Evolutionary conservation across 2,113 vertebrate species (phyloP).

Genomic region (Ifrita kowaldi): DNA sequence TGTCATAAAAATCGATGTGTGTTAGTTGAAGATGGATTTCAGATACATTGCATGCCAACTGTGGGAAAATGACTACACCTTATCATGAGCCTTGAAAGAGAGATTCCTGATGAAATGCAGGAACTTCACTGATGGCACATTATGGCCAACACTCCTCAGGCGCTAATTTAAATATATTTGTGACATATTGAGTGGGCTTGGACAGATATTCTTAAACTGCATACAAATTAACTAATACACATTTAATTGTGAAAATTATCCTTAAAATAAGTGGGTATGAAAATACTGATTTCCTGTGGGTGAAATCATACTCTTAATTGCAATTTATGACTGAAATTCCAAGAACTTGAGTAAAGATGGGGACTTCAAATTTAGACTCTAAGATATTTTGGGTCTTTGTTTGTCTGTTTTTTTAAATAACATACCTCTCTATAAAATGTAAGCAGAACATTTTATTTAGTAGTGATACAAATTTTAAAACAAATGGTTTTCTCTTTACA

Average conservation of each 20-base stretch:
- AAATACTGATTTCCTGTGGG: neutral
- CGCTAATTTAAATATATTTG: neutral
- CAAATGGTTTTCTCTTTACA: neutral
- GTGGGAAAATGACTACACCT: neutral
- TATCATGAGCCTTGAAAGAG: neutral
- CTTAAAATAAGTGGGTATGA: neutral
- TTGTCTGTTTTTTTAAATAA: neutral
- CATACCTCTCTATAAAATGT: neutral
- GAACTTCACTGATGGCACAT: neutral
- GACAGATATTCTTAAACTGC: neutral
- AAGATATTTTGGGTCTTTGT: neutral
- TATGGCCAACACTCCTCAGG: neutral
- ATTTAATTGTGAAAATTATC: neutral
- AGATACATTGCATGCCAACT: neutral
- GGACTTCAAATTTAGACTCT: neutral
- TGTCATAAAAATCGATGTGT: neutral
- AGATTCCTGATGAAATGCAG: neutral
- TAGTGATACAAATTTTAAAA: neutral
- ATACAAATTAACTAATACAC: neutral
- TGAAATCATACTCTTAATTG: neutral
- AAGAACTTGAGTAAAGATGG: neutral
- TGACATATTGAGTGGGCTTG: neutral
- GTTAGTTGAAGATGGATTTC: neutral
- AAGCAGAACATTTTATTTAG: neutral
- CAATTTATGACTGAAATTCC: neutral